A percentile compares a stretch with the other conserved stretches of the same genome.
These are phyloP conservation scores for Peromyscus leucopus DNA, from an alignment of 2,113 vertebrate species.

Conservation along the genomic window DNA sequence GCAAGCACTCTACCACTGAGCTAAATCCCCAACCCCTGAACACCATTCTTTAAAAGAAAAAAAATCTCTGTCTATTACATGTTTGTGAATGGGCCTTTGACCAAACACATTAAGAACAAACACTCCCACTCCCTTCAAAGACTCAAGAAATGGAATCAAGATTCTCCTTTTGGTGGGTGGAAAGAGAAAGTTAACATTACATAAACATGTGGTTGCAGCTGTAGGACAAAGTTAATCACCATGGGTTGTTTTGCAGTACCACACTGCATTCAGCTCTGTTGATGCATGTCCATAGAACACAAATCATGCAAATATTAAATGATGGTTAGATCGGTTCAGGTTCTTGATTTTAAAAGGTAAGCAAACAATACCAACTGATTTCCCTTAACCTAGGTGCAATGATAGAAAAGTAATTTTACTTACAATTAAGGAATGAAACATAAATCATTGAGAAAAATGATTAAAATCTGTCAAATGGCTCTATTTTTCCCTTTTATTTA, in stretches of 20 bases:
- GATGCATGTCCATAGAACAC: background rate
- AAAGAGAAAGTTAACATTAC: background rate
- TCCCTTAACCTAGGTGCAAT: background rate
- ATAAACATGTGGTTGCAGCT: background rate
- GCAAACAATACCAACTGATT: background rate
- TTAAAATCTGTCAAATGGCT: conserved; percentile 28
- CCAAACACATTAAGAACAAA: conserved; percentile 39
- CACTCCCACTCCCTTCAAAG: accelerated
- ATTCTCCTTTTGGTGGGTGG: background rate
- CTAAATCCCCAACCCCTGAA: background rate
- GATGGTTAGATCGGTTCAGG: background rate
- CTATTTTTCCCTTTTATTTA: background rate
- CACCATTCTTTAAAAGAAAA: background rate
- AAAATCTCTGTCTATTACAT: background rate
- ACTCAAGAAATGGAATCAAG: background rate
- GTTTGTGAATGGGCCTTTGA: conserved; percentile 1
- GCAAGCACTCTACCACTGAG: no score
- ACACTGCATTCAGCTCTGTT: background rate
- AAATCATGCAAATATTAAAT: background rate
- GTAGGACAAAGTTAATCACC: background rate
- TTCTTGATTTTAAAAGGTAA: background rate
- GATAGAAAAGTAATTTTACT: background rate
- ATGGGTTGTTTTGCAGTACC: background rate
- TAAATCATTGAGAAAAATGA: conserved; percentile 9
- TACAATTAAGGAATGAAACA: conserved; percentile 43